Evolutionary conservation across 2,113 vertebrate genomes (phyloP), one percentile per base, ranked within the genome.

Genomic region (Burhinus bistriatus): DNA sequence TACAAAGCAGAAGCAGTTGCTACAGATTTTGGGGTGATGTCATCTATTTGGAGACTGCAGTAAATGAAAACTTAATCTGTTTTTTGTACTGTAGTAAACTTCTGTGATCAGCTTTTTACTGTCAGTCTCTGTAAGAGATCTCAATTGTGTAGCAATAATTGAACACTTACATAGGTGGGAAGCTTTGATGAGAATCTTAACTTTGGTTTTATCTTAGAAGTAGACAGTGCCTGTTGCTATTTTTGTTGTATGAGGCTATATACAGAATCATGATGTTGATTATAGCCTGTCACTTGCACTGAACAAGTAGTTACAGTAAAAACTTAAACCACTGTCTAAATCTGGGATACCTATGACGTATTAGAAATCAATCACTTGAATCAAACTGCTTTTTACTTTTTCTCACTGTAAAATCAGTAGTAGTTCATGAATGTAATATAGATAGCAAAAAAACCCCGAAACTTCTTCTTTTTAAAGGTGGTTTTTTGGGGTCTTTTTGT

Each of bases 111-210:
- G 30, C 38, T 47, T 69, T 93, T 87, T 72, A 26, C 52, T 68
- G 40, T 69, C 27, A 16, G 15, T 21, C 42, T 40, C 40, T 59
- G 5, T 0, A 0, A 51, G 30, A 59, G 3, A 26, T 49, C 58
- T 87, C n/a, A 47, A 0, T 75, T 93, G 8, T 2, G 0, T 68
- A 38, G 55, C 30, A 71, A 12, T 49, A 26, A 40, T 23, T 49
- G 49, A 89, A 38, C 6, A 6, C 6, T 76, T 75, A 14, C 0
- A 3, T 19, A 22, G 21, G 14, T 15, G 3, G 30, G 15, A 73
- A 61, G 25, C 61, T 83, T 75, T 59, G 8, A 5, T 4, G 9
- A 88, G 45, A 61, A 47, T 55, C 45, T 65, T 87, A 55, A 54
- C 14, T 54, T 73, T 29, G 58, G 29, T 72, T 93, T 79, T 72